Percentiles rank a stretch among this genome's conserved stretches.
Conservation (phyloP, 1,140 invertebrate genomes). For the Helicoverpa armigera region DNA sequence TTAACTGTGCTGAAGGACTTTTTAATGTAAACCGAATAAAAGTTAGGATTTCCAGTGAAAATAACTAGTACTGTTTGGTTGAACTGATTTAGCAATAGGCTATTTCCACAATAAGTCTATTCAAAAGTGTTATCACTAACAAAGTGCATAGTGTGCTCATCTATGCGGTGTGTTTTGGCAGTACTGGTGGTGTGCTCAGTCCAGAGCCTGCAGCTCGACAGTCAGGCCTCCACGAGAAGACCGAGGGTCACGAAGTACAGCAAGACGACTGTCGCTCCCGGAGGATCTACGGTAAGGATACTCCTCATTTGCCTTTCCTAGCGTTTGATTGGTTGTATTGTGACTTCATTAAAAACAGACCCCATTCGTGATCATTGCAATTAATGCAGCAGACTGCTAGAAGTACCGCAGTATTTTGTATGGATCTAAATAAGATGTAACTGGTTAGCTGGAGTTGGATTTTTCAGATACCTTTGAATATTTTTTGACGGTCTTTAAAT, state of each 20-base stretch:
- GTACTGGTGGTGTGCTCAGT: conserved; percentile 80
- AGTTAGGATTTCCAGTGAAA: neutral
- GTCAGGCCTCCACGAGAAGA: conserved; percentile 86
- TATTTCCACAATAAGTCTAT: too few relatives aligned
- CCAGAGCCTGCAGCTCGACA: conserved; percentile 84
- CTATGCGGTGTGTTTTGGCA: conserved; percentile 76
- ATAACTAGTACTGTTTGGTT: too few relatives aligned
- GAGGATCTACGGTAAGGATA: conserved; percentile 80
- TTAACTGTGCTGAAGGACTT: neutral
- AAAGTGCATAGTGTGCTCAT: conserved; percentile 36
- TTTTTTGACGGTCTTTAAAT: too few relatives aligned
- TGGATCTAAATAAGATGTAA: too few relatives aligned
- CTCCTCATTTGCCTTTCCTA: neutral
- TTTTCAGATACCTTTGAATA: too few relatives aligned
- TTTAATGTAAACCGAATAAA: neutral
- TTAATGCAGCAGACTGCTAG: too few relatives aligned
- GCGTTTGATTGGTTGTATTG: neutral
- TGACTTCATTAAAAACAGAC: neutral
- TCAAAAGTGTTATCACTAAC: neutral
- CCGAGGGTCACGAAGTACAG: conserved; percentile 87
- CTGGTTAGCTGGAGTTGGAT: too few relatives aligned
- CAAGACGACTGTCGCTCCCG: conserved; percentile 85
- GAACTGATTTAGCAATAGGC: neutral
- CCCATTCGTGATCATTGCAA: too few relatives aligned
- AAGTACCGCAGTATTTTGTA: too few relatives aligned